These are phyloP conservation scores for Chaitophorus viminalis DNA, from an alignment of 2,888 invertebrate species.

Conservation along the genomic window DNA sequence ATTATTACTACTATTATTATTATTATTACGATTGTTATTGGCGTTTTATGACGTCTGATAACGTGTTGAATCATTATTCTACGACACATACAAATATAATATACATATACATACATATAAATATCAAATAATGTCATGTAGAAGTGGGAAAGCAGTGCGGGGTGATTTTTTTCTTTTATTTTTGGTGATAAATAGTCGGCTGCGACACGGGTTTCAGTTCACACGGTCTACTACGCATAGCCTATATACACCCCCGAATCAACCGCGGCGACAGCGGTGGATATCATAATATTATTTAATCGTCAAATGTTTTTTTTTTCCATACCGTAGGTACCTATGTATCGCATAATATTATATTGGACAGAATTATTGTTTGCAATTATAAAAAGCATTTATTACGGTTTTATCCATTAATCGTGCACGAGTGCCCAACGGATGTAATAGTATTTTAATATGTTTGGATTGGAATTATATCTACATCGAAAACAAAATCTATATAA, in stretches of 20 bases:
- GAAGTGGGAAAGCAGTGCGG: neutral
- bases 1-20: constrained; percentile 15
- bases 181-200: constrained; percentile 43
- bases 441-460: no score
- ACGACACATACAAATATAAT: neutral
- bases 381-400: no score
- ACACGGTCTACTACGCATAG: constrained; percentile 21
- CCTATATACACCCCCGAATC: neutral
- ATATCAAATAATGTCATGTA: neutral
- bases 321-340: no score
- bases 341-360: neutral
- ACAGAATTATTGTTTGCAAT: neutral
- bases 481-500: no score
- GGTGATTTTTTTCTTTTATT: constrained; percentile 30
- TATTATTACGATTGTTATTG: constrained; percentile 54
- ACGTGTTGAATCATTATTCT: constrained; percentile 39
- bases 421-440: no score
- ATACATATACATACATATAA: neutral
- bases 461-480: no score
- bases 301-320: neutral
- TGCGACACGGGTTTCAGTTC: constrained; percentile 40
- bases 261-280: neutral
- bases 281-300: neutral
- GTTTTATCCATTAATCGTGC: no score
- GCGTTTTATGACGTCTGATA: constrained; percentile 56